Evolutionary conservation across 2,888 invertebrate genomes (phyloP).

Genomic region (Sinohyriopsis cumingii): DNA sequence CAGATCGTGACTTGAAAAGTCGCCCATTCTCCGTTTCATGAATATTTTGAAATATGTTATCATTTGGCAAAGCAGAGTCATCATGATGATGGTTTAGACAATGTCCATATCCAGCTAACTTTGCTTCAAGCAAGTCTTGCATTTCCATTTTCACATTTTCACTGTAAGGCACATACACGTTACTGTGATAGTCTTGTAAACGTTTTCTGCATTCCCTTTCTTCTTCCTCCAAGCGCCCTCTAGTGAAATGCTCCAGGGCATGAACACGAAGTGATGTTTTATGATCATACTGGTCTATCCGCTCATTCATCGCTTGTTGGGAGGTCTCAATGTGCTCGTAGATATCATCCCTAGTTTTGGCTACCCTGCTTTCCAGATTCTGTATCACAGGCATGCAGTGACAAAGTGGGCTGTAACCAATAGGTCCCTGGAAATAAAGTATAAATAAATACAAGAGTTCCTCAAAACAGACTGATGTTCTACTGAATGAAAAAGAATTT

Average conservation of each 20-base stretch:
- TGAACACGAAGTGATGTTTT: constrained; percentile 66
- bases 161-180: constrained; percentile 64
- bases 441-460: neutral
- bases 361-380: constrained; percentile 86
- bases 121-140: constrained; percentile 64
- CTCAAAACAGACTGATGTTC: neutral
- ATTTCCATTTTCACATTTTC: constrained; percentile 57
- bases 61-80: constrained; percentile 58
- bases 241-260: constrained; percentile 67
- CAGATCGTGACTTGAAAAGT: constrained; percentile 66
- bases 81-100: constrained; percentile 66
- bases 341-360: constrained; percentile 85
- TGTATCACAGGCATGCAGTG: constrained; percentile 94
- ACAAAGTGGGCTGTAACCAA: constrained; percentile 83
- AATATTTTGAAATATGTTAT: constrained; percentile 57
- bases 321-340: constrained; percentile 85
- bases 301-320: constrained; percentile 84
- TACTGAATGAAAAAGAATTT: neutral
- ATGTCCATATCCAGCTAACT: constrained; percentile 58
- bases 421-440: constrained; percentile 79
- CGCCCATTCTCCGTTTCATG: constrained; percentile 58
- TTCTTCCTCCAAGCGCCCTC: constrained; percentile 80
- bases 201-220: constrained; percentile 79
- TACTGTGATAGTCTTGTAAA: constrained; percentile 77
- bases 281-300: constrained; percentile 85